phyloP scores from a whole-genome alignment of 2,113 vertebrate species.

The Syngnathus scovelli region DNA sequence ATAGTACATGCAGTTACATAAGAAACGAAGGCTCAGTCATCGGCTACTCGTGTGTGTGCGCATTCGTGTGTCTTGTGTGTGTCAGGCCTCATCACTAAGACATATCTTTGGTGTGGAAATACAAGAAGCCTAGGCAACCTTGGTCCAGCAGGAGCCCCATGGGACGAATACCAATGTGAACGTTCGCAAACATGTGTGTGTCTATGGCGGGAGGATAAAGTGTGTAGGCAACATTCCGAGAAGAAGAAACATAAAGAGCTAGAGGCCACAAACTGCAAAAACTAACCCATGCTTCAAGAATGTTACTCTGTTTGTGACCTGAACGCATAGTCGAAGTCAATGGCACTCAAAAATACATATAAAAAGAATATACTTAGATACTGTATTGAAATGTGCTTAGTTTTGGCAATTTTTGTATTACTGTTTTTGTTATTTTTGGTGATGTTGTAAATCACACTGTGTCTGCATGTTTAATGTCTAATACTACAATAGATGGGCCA shows the following conservation, averaged over 20 bases:
- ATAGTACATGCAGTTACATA: not conserved
- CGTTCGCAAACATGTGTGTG: constrained; percentile 30
- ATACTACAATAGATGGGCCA: too few relatives aligned
- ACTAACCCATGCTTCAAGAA: constrained; percentile 13
- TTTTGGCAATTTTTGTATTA: too few relatives aligned
- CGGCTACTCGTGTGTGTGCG: constrained; percentile 23
- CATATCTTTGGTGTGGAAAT: constrained; percentile 72
- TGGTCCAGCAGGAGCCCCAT: constrained; percentile 44
- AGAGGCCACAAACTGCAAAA: constrained; percentile 34
- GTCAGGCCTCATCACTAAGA: constrained; percentile 65
- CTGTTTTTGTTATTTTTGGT: too few relatives aligned
- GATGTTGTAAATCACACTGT: too few relatives aligned
- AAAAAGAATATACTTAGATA: not conserved
- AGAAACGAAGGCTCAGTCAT: constrained; percentile 37
- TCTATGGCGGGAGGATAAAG: not conserved
- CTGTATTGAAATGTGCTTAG: too few relatives aligned
- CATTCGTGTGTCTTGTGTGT: constrained; percentile 53
- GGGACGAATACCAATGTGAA: constrained; percentile 31
- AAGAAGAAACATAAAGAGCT: constrained; percentile 14
- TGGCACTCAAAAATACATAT: not conserved
- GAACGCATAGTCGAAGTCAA: not conserved
- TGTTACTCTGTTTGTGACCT: not conserved
- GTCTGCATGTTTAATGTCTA: too few relatives aligned
- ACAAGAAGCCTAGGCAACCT: constrained; percentile 51
- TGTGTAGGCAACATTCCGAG: constrained; percentile 8